These are phyloP conservation scores for Zalophus californianus DNA, from an alignment of 2,797 vertebrate species.

Conservation along the genomic window DNA sequence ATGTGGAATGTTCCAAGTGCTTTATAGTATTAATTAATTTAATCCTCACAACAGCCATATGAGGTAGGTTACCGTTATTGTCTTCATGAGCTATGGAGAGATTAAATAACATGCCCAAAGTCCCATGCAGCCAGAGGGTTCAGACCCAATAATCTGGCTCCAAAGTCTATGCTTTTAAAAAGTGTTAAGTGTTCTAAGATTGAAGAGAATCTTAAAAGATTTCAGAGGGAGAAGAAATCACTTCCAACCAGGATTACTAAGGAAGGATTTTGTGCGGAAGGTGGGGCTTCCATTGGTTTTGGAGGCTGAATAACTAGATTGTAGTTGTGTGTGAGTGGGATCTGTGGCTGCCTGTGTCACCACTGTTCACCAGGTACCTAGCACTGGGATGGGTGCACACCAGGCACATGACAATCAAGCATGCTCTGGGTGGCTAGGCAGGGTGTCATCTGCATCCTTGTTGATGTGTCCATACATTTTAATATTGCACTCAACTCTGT, in stretches of 20 bases:
- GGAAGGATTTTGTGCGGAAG: not conserved
- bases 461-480: not conserved
- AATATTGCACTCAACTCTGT: not conserved
- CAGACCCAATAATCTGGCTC: not conserved
- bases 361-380: not conserved
- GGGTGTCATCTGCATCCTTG: not conserved
- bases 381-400: not conserved
- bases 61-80: not conserved
- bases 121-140: not conserved
- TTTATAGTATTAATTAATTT: not conserved
- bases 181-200: not conserved
- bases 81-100: not conserved
- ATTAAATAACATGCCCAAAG: not conserved
- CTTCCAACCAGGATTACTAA: not conserved
- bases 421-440: not conserved
- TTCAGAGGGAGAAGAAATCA: not conserved
- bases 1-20: not conserved
- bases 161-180: not conserved
- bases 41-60: not conserved
- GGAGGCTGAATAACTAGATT: not conserved
- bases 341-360: not conserved
- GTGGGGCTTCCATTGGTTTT: not conserved
- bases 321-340: rapidly evolving
- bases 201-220: not conserved
- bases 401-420: rapidly evolving